Percentiles rank a stretch among this genome's conserved stretches.
Evolutionary conservation across 2,113 vertebrate species (phyloP).

Genomic region (Jaculus jaculus): DNA sequence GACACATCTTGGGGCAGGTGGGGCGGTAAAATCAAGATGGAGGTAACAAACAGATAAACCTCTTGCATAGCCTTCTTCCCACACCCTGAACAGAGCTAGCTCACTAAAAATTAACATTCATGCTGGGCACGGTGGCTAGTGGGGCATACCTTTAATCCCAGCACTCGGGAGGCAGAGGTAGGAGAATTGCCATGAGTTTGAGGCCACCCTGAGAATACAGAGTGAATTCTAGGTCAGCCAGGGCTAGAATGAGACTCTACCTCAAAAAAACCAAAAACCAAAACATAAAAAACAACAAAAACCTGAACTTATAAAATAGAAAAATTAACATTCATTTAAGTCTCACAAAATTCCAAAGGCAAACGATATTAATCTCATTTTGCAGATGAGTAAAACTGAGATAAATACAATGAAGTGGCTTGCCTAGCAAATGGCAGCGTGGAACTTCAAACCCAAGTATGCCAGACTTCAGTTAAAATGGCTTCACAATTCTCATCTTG

Average conservation of each 20-base stretch:
- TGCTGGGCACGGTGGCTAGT: too few species aligned
- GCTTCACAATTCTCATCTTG: not conserved
- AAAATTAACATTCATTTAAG: not conserved
- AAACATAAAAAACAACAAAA: too few species aligned
- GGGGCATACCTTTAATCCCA: too few species aligned
- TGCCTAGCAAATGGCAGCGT: not conserved
- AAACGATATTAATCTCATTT: not conserved
- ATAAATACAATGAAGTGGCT: not conserved
- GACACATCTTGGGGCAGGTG: too few species aligned
- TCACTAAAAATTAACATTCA: not conserved
- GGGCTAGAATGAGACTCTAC: too few species aligned
- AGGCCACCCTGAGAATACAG: too few species aligned
- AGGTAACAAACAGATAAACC: not conserved
- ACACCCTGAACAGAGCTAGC: not conserved
- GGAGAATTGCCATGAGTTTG: too few species aligned
- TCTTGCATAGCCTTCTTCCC: not conserved
- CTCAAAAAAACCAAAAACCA: too few species aligned
- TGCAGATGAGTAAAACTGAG: not conserved
- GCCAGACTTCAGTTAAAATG: not conserved
- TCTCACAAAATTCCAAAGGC: not conserved
- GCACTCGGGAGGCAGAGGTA: too few species aligned
- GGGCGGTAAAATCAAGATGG: not conserved
- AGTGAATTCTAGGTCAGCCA: too few species aligned
- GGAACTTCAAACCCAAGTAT: not conserved
- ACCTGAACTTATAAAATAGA: too few species aligned